A percentile compares a stretch with the other conserved stretches of the same genome.
Conservation (phyloP, 2,797 vertebrate genomes). For the Oreonectes daqikongensis region DNA sequence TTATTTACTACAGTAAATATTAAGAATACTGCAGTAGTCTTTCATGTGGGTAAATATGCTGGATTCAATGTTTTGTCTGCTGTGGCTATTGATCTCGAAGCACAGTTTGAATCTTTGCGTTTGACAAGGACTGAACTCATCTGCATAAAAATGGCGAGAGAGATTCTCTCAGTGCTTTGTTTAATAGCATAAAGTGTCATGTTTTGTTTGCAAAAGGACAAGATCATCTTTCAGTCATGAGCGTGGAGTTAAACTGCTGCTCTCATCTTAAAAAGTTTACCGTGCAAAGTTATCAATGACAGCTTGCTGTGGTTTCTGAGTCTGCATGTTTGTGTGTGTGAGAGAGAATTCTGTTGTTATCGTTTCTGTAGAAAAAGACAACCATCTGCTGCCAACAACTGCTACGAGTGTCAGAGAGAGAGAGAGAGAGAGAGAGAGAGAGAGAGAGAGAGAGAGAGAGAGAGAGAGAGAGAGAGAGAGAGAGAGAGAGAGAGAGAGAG, state of each 20-base stretch:
- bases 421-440: not conserved
- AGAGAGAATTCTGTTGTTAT: slow-evolving; percentile 22
- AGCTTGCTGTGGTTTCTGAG: slow-evolving; percentile 19
- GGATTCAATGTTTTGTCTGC: not conserved
- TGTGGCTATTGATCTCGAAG: not conserved
- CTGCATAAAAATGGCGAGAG: not conserved
- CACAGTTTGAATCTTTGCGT: not conserved
- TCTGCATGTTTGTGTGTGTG: slow-evolving; percentile 18
- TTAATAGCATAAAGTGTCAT: not conserved
- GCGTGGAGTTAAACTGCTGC: slow-evolving; percentile 7
- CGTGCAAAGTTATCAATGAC: slow-evolving; percentile 49
- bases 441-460: too few species aligned
- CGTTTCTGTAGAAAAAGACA: slow-evolving; percentile 48
- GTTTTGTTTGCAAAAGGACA: not conserved
- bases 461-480: too few species aligned
- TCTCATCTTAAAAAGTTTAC: slow-evolving; percentile 31
- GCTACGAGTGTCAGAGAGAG: slow-evolving; percentile 36
- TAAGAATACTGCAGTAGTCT: too few species aligned
- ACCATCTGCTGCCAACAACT: slow-evolving; percentile 58
- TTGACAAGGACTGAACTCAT: not conserved
- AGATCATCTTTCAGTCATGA: not conserved
- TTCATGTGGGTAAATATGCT: too few species aligned
- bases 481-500: too few species aligned
- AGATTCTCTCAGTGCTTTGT: not conserved
- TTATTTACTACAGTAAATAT: too few species aligned